A percentile compares a stretch with the other conserved stretches of the same genome.
These are phyloP conservation scores for Bettongia penicillata DNA, from an alignment of 2,113 vertebrate genomes.

Conservation along the genomic window DNA sequence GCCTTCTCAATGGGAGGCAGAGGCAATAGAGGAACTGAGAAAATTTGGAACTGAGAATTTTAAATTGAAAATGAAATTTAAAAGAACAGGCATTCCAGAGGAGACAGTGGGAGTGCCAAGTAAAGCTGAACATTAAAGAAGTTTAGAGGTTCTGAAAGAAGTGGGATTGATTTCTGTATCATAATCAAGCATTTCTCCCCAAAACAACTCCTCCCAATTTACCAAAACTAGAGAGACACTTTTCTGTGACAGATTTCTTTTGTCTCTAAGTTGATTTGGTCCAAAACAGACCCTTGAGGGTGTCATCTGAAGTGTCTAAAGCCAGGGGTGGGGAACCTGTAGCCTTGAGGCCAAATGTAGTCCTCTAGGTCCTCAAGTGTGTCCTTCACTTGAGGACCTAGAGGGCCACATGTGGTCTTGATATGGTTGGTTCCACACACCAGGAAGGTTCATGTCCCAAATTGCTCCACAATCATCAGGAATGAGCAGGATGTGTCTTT, in stretches of 20 bases:
- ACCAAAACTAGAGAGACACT: not conserved
- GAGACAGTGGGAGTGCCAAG: not conserved
- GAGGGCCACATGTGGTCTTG: too few species aligned
- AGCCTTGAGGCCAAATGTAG: too few species aligned
- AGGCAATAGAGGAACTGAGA: not conserved
- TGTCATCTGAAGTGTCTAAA: not conserved
- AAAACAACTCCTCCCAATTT: not conserved
- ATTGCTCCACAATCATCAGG: not conserved
- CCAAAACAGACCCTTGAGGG: not conserved
- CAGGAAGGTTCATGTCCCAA: not conserved
- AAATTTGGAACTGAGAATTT: not conserved
- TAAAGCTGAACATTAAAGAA: not conserved
- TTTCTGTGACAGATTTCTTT: not conserved
- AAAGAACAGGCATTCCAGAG: not conserved
- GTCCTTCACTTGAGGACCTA: too few species aligned
- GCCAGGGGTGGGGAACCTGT: too few species aligned
- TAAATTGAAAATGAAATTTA: not conserved
- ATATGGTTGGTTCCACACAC: too few species aligned
- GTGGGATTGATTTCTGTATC: not conserved
- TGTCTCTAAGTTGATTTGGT: too few species aligned
- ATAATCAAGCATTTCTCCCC: not conserved
- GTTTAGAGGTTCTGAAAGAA: not conserved
- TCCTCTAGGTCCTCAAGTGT: too few species aligned
- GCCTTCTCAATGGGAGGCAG: not conserved
- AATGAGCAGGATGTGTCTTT: not conserved